Percentiles rank a stretch among this genome's conserved stretches.
Conservation (phyloP, 2,797 vertebrate genomes). For the Cyclopterus lumpus region DNA sequence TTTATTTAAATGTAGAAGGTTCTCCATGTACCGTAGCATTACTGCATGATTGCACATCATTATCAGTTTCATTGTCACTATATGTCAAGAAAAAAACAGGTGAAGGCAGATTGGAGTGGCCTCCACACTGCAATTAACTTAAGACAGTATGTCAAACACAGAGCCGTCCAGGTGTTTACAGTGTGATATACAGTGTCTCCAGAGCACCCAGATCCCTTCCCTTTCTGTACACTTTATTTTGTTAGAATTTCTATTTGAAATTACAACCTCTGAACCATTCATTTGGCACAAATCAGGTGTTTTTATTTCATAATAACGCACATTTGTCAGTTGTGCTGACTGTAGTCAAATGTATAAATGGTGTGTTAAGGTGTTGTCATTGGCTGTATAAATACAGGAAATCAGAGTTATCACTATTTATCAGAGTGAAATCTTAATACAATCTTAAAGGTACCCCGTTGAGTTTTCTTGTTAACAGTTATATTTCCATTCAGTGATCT, state of each 20-base stretch:
- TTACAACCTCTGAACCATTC: not conserved
- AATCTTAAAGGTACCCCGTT: no score
- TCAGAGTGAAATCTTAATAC: not conserved
- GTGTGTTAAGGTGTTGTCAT: not conserved
- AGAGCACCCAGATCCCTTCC: not conserved
- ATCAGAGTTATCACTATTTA: not conserved
- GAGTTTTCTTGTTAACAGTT: not conserved
- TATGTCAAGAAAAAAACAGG: not conserved
- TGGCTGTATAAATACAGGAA: not conserved
- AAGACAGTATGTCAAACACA: not conserved
- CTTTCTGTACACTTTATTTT: not conserved
- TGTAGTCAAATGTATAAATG: not conserved
- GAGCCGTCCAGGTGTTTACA: not conserved
- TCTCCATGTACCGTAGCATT: not conserved
- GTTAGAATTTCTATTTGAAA: not conserved
- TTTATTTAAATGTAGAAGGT: not conserved
- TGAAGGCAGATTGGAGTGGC: not conserved
- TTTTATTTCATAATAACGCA: not conserved
- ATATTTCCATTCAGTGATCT: not conserved
- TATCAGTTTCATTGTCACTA: not conserved
- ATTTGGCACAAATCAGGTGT: not conserved
- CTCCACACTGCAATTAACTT: not conserved
- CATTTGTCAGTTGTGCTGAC: not conserved
- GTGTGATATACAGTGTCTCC: not conserved
- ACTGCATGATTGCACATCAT: not conserved